phyloP scores from a whole-genome alignment of 2,797 vertebrate genomes.

The Glossophaga mutica region DNA sequence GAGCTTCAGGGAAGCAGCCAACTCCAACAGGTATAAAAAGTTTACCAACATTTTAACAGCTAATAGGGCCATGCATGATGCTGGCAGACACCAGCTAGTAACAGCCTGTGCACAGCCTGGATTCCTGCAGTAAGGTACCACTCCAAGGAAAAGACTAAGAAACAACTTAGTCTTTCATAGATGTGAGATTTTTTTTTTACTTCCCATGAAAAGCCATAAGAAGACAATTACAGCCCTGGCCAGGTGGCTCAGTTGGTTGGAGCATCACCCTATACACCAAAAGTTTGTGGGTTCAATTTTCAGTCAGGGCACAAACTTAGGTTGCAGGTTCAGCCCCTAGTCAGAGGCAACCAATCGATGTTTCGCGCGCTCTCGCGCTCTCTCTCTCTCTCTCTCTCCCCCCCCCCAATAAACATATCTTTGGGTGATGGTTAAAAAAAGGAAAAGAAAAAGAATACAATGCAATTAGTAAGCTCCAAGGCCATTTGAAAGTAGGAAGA shows the following conservation, averaged over 20 bases:
- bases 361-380: background rate
- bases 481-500: background rate
- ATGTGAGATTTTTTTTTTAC: slow-evolving; percentile 20
- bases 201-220: background rate
- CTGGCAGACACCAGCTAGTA: background rate
- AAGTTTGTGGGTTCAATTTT: background rate
- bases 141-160: background rate
- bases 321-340: background rate
- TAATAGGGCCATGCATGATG: background rate
- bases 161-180: slow-evolving; percentile 12
- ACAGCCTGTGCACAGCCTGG: background rate
- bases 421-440: background rate
- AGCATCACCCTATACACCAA: background rate
- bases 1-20: background rate
- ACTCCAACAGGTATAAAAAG: background rate
- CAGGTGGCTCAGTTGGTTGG: background rate
- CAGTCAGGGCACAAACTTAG: background rate
- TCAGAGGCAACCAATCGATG: background rate
- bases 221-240: background rate
- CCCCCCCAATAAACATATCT: background rate
- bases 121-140: background rate
- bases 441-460: background rate
- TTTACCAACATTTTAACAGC: background rate
- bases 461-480: background rate
- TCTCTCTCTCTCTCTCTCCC: no score